Evolutionary conservation across 1,140 invertebrate genomes (phyloP), one percentile per base, ranked within the genome.

Genomic region (Caenorhabditis inopinata): DNA sequence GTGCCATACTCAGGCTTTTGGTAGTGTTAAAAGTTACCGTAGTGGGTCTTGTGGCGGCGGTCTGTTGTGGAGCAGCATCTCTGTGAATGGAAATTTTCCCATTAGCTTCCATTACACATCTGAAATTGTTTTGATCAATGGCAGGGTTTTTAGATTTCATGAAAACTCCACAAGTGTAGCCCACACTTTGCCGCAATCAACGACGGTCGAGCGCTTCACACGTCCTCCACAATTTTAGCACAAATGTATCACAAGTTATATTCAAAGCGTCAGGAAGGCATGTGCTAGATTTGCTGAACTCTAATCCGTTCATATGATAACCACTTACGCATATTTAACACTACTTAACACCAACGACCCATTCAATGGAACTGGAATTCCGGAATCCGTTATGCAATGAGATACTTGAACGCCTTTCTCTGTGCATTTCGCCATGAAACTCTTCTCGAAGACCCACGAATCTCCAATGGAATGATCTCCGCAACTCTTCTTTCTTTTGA

Each of bases 371-470:
- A 82, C 76, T 6, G 58, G 48, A 29, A 82, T 82, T 38, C 81
- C 81, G 4, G 76, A 68, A 75, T 82, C 81, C 14, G 81, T 74
- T 25, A 82, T 53, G 18, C 81, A 82, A 62, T 82, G 73, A 9
- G 38, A 27, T 23, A 82, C 80, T 25, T 58, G 45, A 25, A 75
- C 68, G 73, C 81, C 81, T 29, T 74, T 62, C 9, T n/a, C 45
- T 2, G 81, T 82, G 32, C 81, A 82, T 32, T 42, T 68, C n/a
- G 83, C 80, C 46, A 51, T 78, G 32, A 82, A 82, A 74, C 73
- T 82, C 18, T 45, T 38, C 21, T 82, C 51, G 21, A 62, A 81
- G 6, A 82, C 45, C 81, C 81, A 82, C 4, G 25, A 32, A 27
- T 82, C 81, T 42, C 78, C 80, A 14, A 79, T 45, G 4, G 48